Percentiles rank a stretch among this genome's conserved stretches.
Evolutionary conservation across 2,888 invertebrate genomes (phyloP).

Genomic region (Tholera decimalis): DNA sequence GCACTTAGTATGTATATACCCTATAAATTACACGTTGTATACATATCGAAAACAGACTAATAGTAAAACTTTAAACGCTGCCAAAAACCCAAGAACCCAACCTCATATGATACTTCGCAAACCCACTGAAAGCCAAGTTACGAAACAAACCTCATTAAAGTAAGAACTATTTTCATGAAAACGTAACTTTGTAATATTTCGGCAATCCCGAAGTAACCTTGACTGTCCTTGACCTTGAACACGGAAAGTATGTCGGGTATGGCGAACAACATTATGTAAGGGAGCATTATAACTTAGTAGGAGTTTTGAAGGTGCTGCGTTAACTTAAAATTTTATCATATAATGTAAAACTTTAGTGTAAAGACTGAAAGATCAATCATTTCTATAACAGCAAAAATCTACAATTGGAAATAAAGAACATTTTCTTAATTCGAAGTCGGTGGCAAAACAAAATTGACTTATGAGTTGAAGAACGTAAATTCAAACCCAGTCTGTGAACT

Average conservation of each 20-base stretch:
- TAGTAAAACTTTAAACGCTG: neutral
- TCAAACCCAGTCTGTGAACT: too few species aligned
- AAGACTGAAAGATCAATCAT: neutral
- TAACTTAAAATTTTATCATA: neutral
- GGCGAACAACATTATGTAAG: slow-evolving; percentile 5
- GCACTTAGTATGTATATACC: too few species aligned
- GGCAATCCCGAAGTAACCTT: slow-evolving; percentile 33
- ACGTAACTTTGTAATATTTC: slow-evolving; percentile 12
- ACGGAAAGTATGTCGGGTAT: slow-evolving; percentile 36
- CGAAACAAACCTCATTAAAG: slow-evolving; percentile 29
- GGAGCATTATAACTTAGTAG: neutral
- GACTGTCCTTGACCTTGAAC: slow-evolving; percentile 35
- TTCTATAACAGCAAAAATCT: neutral
- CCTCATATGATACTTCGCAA: slow-evolving; percentile 1
- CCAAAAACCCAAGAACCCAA: slow-evolving; percentile 5
- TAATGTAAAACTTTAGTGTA: neutral
- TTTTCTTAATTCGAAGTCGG: too few species aligned
- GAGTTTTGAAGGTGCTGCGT: neutral
- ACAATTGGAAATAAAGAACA: neutral
- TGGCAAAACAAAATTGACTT: too few species aligned
- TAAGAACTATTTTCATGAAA: slow-evolving; percentile 31
- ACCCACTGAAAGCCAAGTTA: slow-evolving; percentile 20
- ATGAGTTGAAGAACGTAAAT: too few species aligned
- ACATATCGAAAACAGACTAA: too few species aligned
- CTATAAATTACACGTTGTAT: too few species aligned